These are phyloP conservation scores for Rhaphigaster nebulosa DNA, from an alignment of 2,888 invertebrate species.

Conservation along the genomic window DNA sequence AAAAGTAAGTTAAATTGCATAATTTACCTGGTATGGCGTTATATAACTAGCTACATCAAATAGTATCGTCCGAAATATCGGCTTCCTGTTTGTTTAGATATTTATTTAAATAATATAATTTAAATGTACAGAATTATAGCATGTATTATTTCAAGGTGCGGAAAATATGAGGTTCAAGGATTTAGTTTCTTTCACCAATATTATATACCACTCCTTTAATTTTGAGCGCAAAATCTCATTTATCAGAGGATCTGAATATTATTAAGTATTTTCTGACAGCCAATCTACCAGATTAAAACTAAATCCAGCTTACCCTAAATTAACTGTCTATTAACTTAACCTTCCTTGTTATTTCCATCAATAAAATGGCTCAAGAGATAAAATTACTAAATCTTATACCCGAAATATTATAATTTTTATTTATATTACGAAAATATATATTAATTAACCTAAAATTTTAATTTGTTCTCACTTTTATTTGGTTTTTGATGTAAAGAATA, in stretches of 20 bases:
- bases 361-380: background rate
- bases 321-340: background rate
- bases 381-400: background rate
- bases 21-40: too few species aligned
- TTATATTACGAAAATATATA: background rate
- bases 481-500: too few species aligned
- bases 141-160: background rate
- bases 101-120: too few species aligned
- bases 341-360: background rate
- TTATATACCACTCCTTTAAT: background rate
- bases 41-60: too few species aligned
- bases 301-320: background rate
- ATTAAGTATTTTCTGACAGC: slow-evolving; percentile 11
- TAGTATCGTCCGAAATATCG: too few species aligned
- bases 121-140: too few species aligned
- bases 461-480: too few species aligned
- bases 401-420: background rate
- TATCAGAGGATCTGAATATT: background rate
- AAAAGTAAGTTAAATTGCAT: too few species aligned
- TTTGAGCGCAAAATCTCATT: background rate
- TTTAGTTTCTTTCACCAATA: background rate
- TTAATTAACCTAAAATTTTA: background rate
- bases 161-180: background rate
- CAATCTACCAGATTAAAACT: background rate
- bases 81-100: too few species aligned